Conservation (phyloP, 2,888 invertebrate species). For the Melanotus villosus region DNA sequence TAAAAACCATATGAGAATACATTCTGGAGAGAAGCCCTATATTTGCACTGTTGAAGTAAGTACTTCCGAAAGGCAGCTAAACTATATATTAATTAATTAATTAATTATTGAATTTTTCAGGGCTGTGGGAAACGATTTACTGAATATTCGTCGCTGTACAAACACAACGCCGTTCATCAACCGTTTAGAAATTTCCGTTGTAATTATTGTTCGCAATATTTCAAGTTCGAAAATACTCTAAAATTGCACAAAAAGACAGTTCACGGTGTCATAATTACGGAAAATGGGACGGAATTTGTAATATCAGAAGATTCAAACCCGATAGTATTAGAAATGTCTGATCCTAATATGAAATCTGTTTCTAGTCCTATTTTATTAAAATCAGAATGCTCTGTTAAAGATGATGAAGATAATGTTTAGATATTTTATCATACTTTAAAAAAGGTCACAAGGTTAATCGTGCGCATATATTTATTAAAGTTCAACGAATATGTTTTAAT, state of each 20-base stretch:
- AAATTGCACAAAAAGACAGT: conserved; percentile 75
- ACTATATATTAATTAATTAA: not conserved
- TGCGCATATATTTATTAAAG: too few relatives aligned
- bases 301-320: conserved; percentile 17
- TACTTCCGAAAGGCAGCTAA: too few relatives aligned
- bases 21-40: conserved; percentile 79
- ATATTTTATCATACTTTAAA: not conserved
- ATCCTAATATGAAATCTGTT: conserved; percentile 4
- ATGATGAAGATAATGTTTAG: conserved; percentile 4
- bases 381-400: not conserved
- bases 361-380: conserved; percentile 7
- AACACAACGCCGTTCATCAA: conserved; percentile 77
- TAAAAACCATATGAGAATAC: conserved; percentile 78
- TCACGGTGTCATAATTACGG: conserved; percentile 69
- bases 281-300: conserved; percentile 65
- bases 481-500: too few relatives aligned
- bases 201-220: conserved; percentile 72
- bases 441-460: too few relatives aligned
- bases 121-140: conserved; percentile 78
- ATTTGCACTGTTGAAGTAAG: conserved; percentile 71
- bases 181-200: conserved; percentile 74
- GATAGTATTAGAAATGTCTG: conserved; percentile 10
- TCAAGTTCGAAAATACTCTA: conserved; percentile 74
- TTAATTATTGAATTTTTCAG: conserved; percentile 55
- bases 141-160: conserved; percentile 79